Evolutionary conservation across 37 sponge, comb jelly and placozoan species (phyloP), one percentile per base, ranked within the genome.

Genomic region (Crambe crambe): DNA sequence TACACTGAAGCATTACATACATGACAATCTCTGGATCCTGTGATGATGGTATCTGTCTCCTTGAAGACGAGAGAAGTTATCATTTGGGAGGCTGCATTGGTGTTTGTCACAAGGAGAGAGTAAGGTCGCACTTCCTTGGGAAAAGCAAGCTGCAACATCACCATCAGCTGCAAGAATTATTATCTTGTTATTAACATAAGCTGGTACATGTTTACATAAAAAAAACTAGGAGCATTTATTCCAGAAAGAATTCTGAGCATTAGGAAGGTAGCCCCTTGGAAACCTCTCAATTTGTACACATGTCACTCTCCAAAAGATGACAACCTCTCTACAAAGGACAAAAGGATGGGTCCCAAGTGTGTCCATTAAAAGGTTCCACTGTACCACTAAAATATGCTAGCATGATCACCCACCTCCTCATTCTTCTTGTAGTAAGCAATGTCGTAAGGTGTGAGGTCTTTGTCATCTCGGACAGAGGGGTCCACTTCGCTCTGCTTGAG

Each of bases 341-440:
- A n/a, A n/a, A n/a, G n/a, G n/a, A n/a, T n/a, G n/a, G n/a, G n/a
- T n/a, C n/a, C n/a, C n/a, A n/a, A n/a, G n/a, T n/a, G n/a, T n/a
- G n/a, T n/a, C n/a, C n/a, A n/a, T n/a, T n/a, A n/a, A n/a, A n/a
- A n/a, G n/a, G n/a, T n/a, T n/a, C n/a, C n/a, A n/a, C n/a, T n/a
- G n/a, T n/a, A n/a, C n/a, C n/a, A n/a, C n/a, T n/a, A n/a, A n/a
- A n/a, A n/a, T n/a, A n/a, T n/a, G n/a, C n/a, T n/a, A 6, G 22
- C 22, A 62, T 23, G 6, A 62, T 62, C 25, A 30, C 63, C 6
- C 30, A 85, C 90, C 67, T 84, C 60, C 40, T 38, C 61, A 32
- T 88, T 77, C 37, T 81, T 41, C 23, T 85, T 70, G 2, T 72
- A 67, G 75, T 42, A 85, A 21, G 93, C 93, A 1, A 92, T 29